These are phyloP conservation scores for Macrosiphum euphorbiae DNA, from an alignment of 2,888 invertebrate genomes.

Conservation along the genomic window DNA sequence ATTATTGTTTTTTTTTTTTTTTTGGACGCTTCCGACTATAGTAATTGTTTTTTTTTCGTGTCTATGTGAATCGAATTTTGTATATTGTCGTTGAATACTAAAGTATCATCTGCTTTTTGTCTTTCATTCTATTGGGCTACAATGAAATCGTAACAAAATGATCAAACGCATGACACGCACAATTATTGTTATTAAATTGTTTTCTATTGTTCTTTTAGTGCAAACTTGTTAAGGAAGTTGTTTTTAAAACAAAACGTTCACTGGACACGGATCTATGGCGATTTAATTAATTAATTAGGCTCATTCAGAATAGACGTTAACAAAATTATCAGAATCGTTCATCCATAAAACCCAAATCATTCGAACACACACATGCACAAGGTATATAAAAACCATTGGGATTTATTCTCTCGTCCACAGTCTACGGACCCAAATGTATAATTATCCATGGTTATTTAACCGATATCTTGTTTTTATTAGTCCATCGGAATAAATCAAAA, in stretches of 20 bases:
- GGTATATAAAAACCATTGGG: not conserved
- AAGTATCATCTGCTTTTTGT: constrained; percentile 7
- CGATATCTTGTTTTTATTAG: constrained; percentile 4
- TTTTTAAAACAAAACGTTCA: constrained; percentile 38
- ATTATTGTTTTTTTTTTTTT: not conserved
- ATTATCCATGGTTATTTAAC: constrained; percentile 60
- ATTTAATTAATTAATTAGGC: constrained; percentile 58
- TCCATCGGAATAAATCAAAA: not conserved
- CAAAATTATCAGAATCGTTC: constrained; percentile 22
- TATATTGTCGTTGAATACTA: constrained; percentile 23
- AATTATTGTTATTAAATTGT: constrained; percentile 45
- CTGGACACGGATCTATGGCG: constrained; percentile 19
- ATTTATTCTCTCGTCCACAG: not conserved
- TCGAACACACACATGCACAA: constrained; percentile 16
- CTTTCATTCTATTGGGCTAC: not conserved
- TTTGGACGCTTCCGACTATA: constrained; percentile 15
- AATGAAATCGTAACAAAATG: constrained; percentile 25
- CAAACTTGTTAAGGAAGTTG: constrained; percentile 3
- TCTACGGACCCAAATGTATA: not conserved
- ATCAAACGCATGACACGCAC: constrained; percentile 37
- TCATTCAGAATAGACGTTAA: constrained; percentile 25
- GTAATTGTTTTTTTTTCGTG: not conserved
- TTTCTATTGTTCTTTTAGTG: constrained; percentile 40
- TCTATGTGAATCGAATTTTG: constrained; percentile 36
- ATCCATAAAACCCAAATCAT: constrained; percentile 52